Conservation (phyloP, 2,113 vertebrate species). For the Numida meleagris region DNA sequence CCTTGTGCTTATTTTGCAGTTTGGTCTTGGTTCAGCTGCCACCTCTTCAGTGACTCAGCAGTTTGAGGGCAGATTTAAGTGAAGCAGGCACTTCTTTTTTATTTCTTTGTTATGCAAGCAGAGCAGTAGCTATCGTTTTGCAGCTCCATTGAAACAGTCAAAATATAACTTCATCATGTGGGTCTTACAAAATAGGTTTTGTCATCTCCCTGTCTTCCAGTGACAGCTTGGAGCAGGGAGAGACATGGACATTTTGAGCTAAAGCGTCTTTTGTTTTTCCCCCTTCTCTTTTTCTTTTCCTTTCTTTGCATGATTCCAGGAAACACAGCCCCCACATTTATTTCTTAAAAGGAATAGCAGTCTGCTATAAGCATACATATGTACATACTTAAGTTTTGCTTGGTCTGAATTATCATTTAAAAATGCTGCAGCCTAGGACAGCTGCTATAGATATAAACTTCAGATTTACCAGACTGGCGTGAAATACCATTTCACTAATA, state of each 20-base stretch:
- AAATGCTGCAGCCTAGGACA: constrained; percentile 36
- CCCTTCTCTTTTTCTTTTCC: not conserved
- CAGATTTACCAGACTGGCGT: constrained; percentile 2
- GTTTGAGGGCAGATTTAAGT: not conserved
- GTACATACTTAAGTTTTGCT: constrained; percentile 14
- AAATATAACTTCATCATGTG: not conserved
- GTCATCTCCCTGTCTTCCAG: not conserved
- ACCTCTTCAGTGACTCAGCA: constrained; percentile 38
- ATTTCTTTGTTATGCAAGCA: constrained; percentile 23
- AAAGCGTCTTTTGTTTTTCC: not conserved
- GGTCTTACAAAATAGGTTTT: not conserved
- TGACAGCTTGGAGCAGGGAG: not conserved
- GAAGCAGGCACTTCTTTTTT: constrained; percentile 9
- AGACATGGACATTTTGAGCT: not conserved
- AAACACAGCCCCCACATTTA: not conserved
- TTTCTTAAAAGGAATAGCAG: not conserved
- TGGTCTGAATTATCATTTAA: constrained; percentile 54
- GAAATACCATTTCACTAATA: constrained; percentile 54
- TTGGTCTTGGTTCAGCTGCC: constrained; percentile 40
- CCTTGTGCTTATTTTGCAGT: constrained; percentile 26
- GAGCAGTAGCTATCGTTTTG: constrained; percentile 11
- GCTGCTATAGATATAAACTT: constrained; percentile 43
- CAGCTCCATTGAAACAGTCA: constrained; percentile 15
- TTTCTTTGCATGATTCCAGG: not conserved
- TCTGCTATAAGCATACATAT: not conserved